Base-by-base conservation (phyloP, 2,113 vertebrate species). In the Zeus faber region DNA sequence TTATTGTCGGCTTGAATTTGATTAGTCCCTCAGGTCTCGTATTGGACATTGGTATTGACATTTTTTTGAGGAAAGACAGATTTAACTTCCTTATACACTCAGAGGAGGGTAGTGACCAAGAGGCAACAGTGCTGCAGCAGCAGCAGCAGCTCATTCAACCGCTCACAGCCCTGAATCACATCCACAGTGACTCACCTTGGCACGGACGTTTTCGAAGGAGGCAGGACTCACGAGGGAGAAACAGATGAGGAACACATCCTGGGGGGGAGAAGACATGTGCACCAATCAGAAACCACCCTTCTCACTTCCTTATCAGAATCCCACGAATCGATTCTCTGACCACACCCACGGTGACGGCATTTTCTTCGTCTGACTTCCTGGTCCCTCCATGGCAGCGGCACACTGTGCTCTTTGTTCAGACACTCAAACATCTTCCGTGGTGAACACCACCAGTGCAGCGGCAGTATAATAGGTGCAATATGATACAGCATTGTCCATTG, bases 201-300 rank as follows among this genome's bases (percentile, higher is more conserved):
- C 96, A 71, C 96, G 95, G 72, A 99, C 95, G 72, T 99, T 99
- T 92, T 99, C 96, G 81, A 99, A 99, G n/a, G 96, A 99, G 21
- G 96, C 96, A 7, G 96, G 96, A 74, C 96, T 99, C 88, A 99
- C 96, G 8, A 99, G 93, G 7, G 95, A 98, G 75, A 99, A 99
- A 84, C 96, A 98, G 86, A 99, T 98, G 80, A 99, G 89, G 83
- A 98, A 99, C 43, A 99, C 96, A 64, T 99, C 96, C 96, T 99
- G 70, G 27, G 13, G 39, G 39, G 84, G 62, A 77, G n/a, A n/a
- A n/a, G n/a, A n/a, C n/a, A 24, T 58, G 66, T 29, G 68, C 51
- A 27, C 2, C 31, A 52, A 72, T 77, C 61, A 75, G 50, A 60
- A 11, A 1, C 13, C 1, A 1, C 18, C 14, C 45, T 6, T 24